phyloP scores from a whole-genome alignment of 2,888 invertebrate species.

The Parnassius apollo region DNA sequence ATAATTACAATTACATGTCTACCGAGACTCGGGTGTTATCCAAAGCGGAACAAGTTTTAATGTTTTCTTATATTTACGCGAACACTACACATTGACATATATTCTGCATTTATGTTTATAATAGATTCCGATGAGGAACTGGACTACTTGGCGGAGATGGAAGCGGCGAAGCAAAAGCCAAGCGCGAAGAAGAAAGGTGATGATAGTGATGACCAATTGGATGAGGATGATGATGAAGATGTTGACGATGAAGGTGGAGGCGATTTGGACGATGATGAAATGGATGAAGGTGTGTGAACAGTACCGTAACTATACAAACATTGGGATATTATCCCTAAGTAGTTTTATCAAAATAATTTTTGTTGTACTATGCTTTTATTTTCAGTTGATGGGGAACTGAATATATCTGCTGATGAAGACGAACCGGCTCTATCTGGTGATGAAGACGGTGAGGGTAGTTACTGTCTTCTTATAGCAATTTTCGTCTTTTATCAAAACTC shows the following conservation, averaged over 20 bases:
- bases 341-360: no score
- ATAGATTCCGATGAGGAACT: slow-evolving; percentile 76
- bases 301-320: not conserved
- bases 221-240: slow-evolving; percentile 57
- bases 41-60: no score
- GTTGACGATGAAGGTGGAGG: slow-evolving; percentile 49
- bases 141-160: slow-evolving; percentile 85
- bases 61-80: no score
- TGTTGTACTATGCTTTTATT: no score
- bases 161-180: slow-evolving; percentile 52
- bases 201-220: slow-evolving; percentile 44
- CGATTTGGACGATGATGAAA: slow-evolving; percentile 47
- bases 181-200: slow-evolving; percentile 44
- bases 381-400: slow-evolving; percentile 59
- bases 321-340: slow-evolving; percentile 1
- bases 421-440: slow-evolving; percentile 67
- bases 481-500: no score
- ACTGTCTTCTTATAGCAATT: no score
- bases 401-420: slow-evolving; percentile 68
- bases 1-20: no score
- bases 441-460: slow-evolving; percentile 58
- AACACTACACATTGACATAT: not conserved
- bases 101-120: not conserved
- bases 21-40: no score
- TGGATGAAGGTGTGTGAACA: slow-evolving; percentile 45